These are phyloP conservation scores for Desmophyllum pertusum DNA, from an alignment of 92 coral and sea anemone species.

Conservation along the genomic window DNA sequence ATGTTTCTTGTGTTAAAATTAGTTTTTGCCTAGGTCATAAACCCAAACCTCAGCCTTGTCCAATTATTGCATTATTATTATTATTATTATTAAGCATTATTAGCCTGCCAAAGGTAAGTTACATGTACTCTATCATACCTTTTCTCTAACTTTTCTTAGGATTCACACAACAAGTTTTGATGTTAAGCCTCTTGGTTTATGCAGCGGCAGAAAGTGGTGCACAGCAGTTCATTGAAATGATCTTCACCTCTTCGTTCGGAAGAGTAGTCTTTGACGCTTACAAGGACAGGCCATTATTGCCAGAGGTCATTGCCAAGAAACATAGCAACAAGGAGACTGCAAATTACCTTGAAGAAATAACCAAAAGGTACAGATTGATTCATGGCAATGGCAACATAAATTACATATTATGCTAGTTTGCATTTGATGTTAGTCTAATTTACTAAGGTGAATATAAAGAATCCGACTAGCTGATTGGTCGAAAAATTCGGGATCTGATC, in stretches of 20 bases:
- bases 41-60: not conserved
- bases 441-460: too few species aligned
- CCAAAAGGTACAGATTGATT: not conserved
- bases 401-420: too few species aligned
- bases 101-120: not conserved
- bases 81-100: too few species aligned
- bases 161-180: not conserved
- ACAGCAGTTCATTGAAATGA: slow-evolving; percentile 3
- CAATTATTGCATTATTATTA: not conserved
- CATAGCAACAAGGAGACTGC: not conserved
- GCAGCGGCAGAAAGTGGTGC: slow-evolving; percentile 11
- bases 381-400: not conserved
- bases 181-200: not conserved
- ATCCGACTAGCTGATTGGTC: too few species aligned
- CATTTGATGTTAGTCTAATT: too few species aligned
- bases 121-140: too few species aligned
- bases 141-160: not conserved
- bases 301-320: slow-evolving; percentile 8
- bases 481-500: too few species aligned
- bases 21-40: too few species aligned
- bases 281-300: not conserved
- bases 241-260: slow-evolving; percentile 14
- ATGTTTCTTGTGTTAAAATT: too few species aligned
- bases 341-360: slow-evolving; percentile 7
- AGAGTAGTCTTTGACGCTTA: slow-evolving; percentile 1